Base-by-base conservation (phyloP, 2,113 vertebrate genomes). In the Oxygymnocypris stewartii region DNA sequence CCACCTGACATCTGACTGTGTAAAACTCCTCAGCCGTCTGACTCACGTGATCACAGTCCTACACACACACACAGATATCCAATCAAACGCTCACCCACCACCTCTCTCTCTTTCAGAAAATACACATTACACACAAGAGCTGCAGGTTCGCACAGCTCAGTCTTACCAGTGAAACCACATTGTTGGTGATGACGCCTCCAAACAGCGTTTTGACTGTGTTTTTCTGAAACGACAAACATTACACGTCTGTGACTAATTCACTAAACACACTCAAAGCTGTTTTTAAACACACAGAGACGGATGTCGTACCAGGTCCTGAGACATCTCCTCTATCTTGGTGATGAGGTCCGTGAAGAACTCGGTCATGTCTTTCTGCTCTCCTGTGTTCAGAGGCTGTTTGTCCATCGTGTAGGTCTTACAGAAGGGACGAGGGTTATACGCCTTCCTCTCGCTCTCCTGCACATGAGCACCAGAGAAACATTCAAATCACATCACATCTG, bases 401-500 rank as follows among this genome's bases (percentile, higher is more conserved):
- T 99, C 98, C 98, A 99, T 99, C 1, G 98, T 99, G 71, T 99
- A 99, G 28, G 98, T 99, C 93, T 99, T 99, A 90, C 98, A 99
- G 90, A 99, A 99, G 4, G 98, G 97, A 37, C 98, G 95, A 1
- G 98, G 98, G 90, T 99, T 99, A 88, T 99, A 99, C 0, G 98
- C 98, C 90, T 99, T 99, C 88, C 98, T 96, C 90, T 99, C 98
- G 67, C 98, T 99, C 93, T 99, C 98, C 98, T 99, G 90, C 12
- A 84, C 8, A 76, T 25, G 25, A 23, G 2, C 57, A 59, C 20
- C 8, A 3, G 57, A 28, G 16, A 47, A 5, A 73, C 9, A 40
- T 20, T 40, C 9, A 42, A 23, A 42, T 73, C 1, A 73, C 18
- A 2, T 71, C 81, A 23, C 6, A 6, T 2, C 28, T 4, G 47